Base-by-base conservation (phyloP, 23 tunicate genomes). In the Aplidium turbinatum region DNA sequence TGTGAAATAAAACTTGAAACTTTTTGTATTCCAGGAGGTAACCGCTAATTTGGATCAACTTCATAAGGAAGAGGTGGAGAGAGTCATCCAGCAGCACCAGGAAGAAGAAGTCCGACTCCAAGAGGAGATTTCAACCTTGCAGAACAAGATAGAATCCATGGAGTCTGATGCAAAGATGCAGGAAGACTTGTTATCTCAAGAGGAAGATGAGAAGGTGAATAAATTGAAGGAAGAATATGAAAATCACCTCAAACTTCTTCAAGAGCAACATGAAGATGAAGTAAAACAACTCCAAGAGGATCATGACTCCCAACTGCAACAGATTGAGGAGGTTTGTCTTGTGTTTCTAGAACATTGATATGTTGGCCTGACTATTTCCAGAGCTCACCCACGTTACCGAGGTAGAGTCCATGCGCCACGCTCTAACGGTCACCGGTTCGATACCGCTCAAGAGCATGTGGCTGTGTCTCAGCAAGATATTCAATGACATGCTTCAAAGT, bases 1-100 rank as follows among this genome's bases (percentile, higher is more conserved):
- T n/a, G n/a, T n/a, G n/a, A n/a, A n/a, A n/a, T n/a, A n/a, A n/a
- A n/a, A n/a, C n/a, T n/a, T n/a, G n/a, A n/a, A n/a, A n/a, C n/a
- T n/a, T n/a, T n/a, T 9, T 42, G 48, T 9, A 9, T 20, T 30
- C 3, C 30, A 91, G 97, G 97, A 80, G 47, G 72, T 87, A n/a
- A 91, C 89, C 38, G 64, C 83, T 19, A 87, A 74, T 55, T 70
- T 91, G 64, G 97, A 91, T 33, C 83, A 84, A 35, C 91, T 84
- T 68, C 97, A 91, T 63, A 72, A 70, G 53, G 86, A 80, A 45
- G 90, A 91, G 47, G 68, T 84, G 86, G 91, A 91, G 6, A 57
- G 68, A 30, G 42, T 68, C 7, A 22, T 54, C 2, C 63, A 73
- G 48, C 77, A 84, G 27, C 84, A 91, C 35, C 74, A 84, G 20